These are phyloP conservation scores for Megaceryle maxima DNA, from an alignment of 2,113 vertebrate species.

Conservation along the genomic window DNA sequence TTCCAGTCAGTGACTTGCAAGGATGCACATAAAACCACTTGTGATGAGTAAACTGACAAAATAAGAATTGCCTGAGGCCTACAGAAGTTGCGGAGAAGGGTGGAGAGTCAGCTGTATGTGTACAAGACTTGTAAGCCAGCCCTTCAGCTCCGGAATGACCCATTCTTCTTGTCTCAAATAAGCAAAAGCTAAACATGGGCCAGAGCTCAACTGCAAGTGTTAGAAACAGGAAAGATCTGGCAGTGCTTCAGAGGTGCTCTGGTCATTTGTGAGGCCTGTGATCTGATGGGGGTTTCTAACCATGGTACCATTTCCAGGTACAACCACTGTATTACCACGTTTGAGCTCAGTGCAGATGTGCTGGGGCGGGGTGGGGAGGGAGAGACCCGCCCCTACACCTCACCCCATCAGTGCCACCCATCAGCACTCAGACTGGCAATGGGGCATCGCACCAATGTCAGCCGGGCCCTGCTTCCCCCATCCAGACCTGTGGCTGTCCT, in stretches of 20 bases:
- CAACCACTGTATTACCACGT: fast-evolving
- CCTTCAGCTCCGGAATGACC: background rate
- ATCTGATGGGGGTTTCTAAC: background rate
- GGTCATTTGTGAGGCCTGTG: background rate
- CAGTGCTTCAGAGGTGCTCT: background rate
- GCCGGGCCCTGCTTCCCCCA: background rate
- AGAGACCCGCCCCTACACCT: background rate
- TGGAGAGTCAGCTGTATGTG: fast-evolving
- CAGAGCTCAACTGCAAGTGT: background rate
- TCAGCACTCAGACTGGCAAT: background rate
- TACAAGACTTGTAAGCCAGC: background rate
- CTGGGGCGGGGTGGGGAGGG: background rate
- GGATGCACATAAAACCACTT: background rate
- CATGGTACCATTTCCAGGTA: background rate
- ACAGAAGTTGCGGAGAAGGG: background rate
- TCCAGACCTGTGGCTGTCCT: background rate
- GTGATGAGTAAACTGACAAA: background rate
- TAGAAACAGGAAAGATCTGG: background rate
- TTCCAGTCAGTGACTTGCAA: background rate
- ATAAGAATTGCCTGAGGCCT: background rate
- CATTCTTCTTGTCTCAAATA: background rate
- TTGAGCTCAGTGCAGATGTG: background rate
- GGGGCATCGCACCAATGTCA: fast-evolving
- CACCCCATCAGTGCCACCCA: background rate
- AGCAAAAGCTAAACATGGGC: background rate